A percentile compares a stretch with the other conserved stretches of the same genome.
Evolutionary conservation across 2,113 vertebrate species (phyloP).

Genomic region (Dipodomys stephensi): DNA sequence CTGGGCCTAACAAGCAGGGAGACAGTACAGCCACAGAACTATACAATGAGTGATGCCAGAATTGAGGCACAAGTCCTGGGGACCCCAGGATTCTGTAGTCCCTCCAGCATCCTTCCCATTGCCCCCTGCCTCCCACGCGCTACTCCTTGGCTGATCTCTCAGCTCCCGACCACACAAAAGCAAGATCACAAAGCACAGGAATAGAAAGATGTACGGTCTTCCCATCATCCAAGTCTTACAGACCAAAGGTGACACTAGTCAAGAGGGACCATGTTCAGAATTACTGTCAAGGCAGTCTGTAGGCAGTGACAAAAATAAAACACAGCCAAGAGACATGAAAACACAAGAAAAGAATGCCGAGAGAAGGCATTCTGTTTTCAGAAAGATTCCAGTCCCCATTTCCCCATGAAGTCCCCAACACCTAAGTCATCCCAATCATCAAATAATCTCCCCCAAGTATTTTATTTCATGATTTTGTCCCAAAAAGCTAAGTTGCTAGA

Average conservation of each 20-base stretch:
- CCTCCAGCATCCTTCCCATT: neutral
- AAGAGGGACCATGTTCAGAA: neutral
- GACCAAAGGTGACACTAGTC: neutral
- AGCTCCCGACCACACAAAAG: neutral
- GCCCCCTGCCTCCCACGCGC: fast-evolving
- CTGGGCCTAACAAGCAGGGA: neutral
- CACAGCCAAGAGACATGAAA: neutral
- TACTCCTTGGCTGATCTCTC: neutral
- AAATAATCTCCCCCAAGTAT: neutral
- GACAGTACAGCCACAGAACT: neutral
- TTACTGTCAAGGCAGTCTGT: neutral
- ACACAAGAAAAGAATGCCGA: neutral
- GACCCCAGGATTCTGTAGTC: neutral
- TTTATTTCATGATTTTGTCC: slow-evolving; percentile 31
- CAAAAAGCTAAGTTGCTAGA: slow-evolving; percentile 25
- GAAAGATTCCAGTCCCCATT: neutral
- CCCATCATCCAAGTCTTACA: neutral
- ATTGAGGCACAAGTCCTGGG: no score
- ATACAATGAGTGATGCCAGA: no score
- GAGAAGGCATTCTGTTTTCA: neutral
- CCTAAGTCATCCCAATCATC: neutral
- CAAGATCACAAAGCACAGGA: neutral
- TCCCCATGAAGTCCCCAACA: neutral
- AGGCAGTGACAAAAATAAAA: neutral
- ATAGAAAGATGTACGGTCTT: neutral